Evolutionary conservation across 2,888 invertebrate genomes (phyloP).

Genomic region (Sepiola atlantica): DNA sequence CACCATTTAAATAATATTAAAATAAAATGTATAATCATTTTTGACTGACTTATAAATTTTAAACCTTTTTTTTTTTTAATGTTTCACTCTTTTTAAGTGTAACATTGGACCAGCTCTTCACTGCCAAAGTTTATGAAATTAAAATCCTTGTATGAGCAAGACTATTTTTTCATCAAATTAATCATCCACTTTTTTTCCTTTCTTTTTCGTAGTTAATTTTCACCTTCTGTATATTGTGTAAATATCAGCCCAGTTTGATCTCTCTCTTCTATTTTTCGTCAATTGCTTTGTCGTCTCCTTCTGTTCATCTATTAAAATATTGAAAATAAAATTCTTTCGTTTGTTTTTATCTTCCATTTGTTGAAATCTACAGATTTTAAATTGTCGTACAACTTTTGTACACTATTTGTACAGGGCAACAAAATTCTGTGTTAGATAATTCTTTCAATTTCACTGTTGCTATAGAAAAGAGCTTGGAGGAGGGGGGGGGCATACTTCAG

Average conservation of each 20-base stretch:
- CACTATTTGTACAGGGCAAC: too few relatives aligned
- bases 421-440: too few relatives aligned
- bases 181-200: not conserved
- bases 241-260: not conserved
- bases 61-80: too few relatives aligned
- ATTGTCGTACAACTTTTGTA: too few relatives aligned
- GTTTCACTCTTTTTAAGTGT: not conserved
- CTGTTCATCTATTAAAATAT: not conserved
- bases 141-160: not conserved
- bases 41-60: too few relatives aligned
- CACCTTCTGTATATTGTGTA: not conserved
- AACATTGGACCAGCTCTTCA: conserved; percentile 1
- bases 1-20: too few relatives aligned
- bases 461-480: too few relatives aligned
- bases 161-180: not conserved
- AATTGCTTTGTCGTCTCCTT: not conserved
- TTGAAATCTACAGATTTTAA: too few relatives aligned
- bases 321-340: not conserved
- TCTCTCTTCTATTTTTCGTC: not conserved
- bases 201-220: not conserved
- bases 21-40: too few relatives aligned
- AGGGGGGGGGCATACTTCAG: too few relatives aligned
- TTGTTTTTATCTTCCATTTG: not conserved
- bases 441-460: too few relatives aligned
- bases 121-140: not conserved